Evolutionary conservation across 2,888 invertebrate genomes (phyloP).

Genomic region (Hemaris fuciformis): DNA sequence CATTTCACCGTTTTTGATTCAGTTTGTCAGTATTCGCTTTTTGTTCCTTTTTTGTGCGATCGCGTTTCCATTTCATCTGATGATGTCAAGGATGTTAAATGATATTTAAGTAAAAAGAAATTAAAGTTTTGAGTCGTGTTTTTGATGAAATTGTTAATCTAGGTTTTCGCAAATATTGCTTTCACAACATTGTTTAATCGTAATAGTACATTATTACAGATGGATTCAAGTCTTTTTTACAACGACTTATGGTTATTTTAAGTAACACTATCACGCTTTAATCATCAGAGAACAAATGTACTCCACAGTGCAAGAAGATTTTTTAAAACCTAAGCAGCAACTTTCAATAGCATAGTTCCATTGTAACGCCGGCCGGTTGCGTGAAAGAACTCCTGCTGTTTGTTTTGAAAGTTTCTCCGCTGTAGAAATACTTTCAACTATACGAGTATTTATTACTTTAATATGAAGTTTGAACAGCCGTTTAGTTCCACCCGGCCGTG

Average conservation of each 20-base stretch:
- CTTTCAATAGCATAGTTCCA: not conserved
- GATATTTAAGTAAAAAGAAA: not conserved
- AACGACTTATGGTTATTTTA: too few relatives aligned
- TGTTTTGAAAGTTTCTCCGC: not conserved
- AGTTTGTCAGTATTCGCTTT: not conserved
- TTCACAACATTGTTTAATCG: not conserved
- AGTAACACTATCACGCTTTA: too few relatives aligned
- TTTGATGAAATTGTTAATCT: not conserved
- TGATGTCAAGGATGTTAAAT: not conserved
- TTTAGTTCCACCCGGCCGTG: not conserved
- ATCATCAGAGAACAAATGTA: too few relatives aligned
- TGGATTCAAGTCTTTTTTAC: too few relatives aligned
- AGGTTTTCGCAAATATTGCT: not conserved
- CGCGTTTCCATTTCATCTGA: not conserved
- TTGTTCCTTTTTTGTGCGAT: not conserved
- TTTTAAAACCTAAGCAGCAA: not conserved
- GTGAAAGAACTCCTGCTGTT: not conserved
- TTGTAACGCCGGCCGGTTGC: not conserved
- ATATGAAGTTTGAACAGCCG: constrained; percentile 3
- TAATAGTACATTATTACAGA: too few relatives aligned
- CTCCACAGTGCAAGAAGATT: too few relatives aligned
- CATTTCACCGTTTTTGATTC: not conserved
- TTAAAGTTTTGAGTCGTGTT: not conserved
- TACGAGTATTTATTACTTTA: constrained; percentile 5
- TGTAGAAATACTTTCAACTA: not conserved